phyloP scores from a whole-genome alignment of 2,113 vertebrate genomes.

The Protobothrops flavoviridis region DNA sequence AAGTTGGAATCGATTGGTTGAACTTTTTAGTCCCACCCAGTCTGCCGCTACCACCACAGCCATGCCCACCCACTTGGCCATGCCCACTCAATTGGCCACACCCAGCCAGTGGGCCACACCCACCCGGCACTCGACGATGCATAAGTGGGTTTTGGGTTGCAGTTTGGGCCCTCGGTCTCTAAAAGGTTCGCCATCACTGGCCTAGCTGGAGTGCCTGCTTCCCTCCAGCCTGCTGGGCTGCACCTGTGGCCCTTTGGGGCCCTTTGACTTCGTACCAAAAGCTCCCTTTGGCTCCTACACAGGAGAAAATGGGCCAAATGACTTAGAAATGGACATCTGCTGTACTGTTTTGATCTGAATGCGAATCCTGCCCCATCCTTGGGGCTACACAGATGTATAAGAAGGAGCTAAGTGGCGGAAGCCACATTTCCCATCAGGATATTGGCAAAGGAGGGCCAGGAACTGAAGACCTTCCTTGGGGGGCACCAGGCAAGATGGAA shows the following conservation, averaged over 20 bases:
- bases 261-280: not conserved
- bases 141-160: no score
- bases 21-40: no score
- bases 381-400: not conserved
- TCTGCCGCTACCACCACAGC: no score
- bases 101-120: no score
- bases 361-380: not conserved
- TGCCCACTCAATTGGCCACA: no score
- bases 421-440: not conserved
- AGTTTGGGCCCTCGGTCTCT: no score
- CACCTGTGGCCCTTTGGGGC: not conserved
- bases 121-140: no score
- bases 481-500: not conserved
- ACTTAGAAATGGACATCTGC: not conserved
- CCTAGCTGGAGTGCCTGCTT: not conserved
- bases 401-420: not conserved
- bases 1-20: no score
- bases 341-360: not conserved
- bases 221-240: not conserved
- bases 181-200: not conserved
- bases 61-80: no score
- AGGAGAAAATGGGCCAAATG: not conserved
- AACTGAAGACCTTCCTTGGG: not conserved
- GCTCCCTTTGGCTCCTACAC: not conserved
- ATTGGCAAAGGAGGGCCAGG: not conserved